A percentile compares a stretch with the other conserved stretches of the same genome.
Conservation (phyloP, 2,888 invertebrate species). For the Scaptomyza reducta region DNA sequence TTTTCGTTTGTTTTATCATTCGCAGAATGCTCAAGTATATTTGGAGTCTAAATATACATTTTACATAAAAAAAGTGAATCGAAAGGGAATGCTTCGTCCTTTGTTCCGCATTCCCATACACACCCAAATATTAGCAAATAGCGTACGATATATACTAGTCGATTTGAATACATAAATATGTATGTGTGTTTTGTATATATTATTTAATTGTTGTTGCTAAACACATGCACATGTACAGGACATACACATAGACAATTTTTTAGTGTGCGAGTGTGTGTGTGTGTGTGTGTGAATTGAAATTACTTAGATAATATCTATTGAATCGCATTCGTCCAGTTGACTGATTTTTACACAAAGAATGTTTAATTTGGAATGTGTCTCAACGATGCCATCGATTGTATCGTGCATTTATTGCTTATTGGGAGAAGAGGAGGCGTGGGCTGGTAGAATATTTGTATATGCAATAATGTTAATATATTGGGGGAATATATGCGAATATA, state of each 20-base stretch:
- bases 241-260: conserved; percentile 1
- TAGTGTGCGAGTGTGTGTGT: conserved; percentile 5
- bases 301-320: conserved; percentile 2
- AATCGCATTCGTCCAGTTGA: conserved; percentile 1
- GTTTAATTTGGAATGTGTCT: conserved; percentile 38
- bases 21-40: background rate
- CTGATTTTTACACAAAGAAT: conserved; percentile 13
- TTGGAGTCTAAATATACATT: background rate
- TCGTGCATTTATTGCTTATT: conserved; percentile 28
- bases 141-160: conserved; percentile 11
- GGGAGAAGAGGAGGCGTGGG: background rate
- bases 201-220: conserved; percentile 30
- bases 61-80: background rate
- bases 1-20: background rate
- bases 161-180: conserved; percentile 19
- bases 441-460: background rate
- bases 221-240: conserved; percentile 16
- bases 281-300: background rate
- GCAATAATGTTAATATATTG: conserved; percentile 5
- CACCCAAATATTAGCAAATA: background rate
- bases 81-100: background rate
- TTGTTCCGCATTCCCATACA: background rate
- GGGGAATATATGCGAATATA: conserved; percentile 15
- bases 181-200: conserved; percentile 39
- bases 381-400: conserved; percentile 39